Conservation (phyloP, 2,888 invertebrate genomes). For the Lissocephala sabroskyi region DNA sequence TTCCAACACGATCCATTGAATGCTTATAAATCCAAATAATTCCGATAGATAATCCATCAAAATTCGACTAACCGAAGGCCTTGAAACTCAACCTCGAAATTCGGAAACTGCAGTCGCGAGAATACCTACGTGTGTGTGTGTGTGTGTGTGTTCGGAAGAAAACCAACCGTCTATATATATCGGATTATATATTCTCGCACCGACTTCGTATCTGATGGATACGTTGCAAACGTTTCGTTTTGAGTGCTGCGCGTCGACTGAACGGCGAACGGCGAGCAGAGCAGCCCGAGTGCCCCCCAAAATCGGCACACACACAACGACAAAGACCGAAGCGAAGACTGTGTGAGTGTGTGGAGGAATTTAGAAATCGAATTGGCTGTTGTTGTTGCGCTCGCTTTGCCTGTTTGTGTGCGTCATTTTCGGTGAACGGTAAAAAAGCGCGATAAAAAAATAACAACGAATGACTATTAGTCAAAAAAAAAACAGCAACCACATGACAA, state of each 20-base stretch:
- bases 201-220: slow-evolving; percentile 55
- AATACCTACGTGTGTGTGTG: too few relatives aligned
- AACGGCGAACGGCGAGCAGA: slow-evolving; percentile 21
- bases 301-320: slow-evolving; percentile 1
- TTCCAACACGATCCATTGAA: too few relatives aligned
- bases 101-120: too few relatives aligned
- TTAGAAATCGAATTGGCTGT: slow-evolving; percentile 50
- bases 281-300: slow-evolving; percentile 34
- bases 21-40: too few relatives aligned
- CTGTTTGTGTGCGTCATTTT: slow-evolving; percentile 6
- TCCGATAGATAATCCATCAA: too few relatives aligned
- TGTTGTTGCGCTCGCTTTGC: slow-evolving; percentile 13
- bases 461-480: slow-evolving; percentile 3
- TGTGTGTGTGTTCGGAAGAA: slow-evolving; percentile 28
- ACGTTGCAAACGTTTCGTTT: slow-evolving; percentile 57
- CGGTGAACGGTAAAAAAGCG: slow-evolving; percentile 16
- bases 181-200: too few relatives aligned
- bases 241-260: slow-evolving; percentile 66
- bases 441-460: slow-evolving; percentile 34
- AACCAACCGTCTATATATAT: slow-evolving; percentile 36
- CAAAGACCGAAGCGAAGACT: slow-evolving; percentile 11
- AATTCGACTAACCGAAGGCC: too few relatives aligned
- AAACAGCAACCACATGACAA: slow-evolving; percentile 52
- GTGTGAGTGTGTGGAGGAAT: slow-evolving; percentile 30
- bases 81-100: too few relatives aligned